Conservation (phyloP, 2,797 vertebrate species). For the Hafferia zeledoni region DNA sequence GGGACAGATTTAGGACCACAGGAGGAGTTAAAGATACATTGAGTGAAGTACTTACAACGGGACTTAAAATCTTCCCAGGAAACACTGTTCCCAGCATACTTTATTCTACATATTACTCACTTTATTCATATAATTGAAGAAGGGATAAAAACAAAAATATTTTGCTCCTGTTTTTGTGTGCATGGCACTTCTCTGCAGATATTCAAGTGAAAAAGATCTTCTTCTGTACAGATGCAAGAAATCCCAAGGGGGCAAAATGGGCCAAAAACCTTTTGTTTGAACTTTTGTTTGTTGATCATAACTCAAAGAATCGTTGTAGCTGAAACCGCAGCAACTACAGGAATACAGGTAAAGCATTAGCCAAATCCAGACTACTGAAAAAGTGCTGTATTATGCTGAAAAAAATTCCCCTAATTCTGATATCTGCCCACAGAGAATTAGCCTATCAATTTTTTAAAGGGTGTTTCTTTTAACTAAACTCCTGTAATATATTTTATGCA, state of each 20-base stretch:
- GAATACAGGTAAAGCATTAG: background rate
- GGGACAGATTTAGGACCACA: background rate
- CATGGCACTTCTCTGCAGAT: background rate
- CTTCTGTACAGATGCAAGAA: background rate
- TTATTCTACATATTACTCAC: background rate
- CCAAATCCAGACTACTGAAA: background rate
- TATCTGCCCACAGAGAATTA: background rate
- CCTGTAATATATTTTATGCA: constrained; percentile 11
- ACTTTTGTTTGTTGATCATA: background rate
- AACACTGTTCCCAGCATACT: background rate
- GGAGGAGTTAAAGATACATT: background rate
- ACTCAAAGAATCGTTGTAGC: background rate
- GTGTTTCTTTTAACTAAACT: constrained; percentile 45
- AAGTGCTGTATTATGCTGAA: background rate
- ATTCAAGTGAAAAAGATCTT: background rate
- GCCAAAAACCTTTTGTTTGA: background rate
- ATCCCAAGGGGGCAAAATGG: background rate
- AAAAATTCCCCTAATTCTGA: background rate
- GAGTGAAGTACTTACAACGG: background rate
- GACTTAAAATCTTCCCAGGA: background rate
- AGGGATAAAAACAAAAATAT: background rate
- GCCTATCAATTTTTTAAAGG: constrained; percentile 22
- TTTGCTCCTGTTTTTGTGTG: background rate
- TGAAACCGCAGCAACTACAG: background rate
- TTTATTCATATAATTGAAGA: background rate